Evolutionary conservation across 1,140 invertebrate species (phyloP), one percentile per base, ranked within the genome.

Genomic region (Scaptomyza graminum): DNA sequence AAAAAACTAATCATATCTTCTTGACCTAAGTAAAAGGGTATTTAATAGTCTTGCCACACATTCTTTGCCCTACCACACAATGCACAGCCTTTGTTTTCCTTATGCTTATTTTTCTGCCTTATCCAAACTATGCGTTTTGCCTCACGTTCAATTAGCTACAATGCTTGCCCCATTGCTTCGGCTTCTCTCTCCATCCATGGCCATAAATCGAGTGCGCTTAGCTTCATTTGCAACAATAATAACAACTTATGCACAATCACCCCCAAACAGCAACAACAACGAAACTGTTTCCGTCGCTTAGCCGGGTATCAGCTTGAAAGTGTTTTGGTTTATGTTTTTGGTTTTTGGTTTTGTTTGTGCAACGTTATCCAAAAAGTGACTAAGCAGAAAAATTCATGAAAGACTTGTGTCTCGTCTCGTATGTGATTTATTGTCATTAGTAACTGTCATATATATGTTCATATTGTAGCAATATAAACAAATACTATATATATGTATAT

Each of bases 71-170:
- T 6, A 31, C 28, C 28, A 31, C 16, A 70, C 67, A 70, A 64
- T 64, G 67, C 34, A 22, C 9, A 25, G 61, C 37, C 67, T 43
- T 70, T 70, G 67, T 70, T 69, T 62, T 59, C 15, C 5, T 3
- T 51, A 22, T 16, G 9, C 16, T 39, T 39, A 2, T 37, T 37
- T 39, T 12, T 12, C 1, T 7, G 28, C 5, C 28, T 71, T 59
- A 66, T 66, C 62, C 68, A 65, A 66, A 51, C 54, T 66, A 13
- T 44, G 47, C 62, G 62, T 8, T 39, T 28, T 25, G 25, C 51
- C 72, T 51, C 77, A 76, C 66, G 66, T 72, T 67, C 77, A 80
- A 76, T 80, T 76, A 80, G 66, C 39, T 65, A 62, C 59, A 54
- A 46, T 31, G 5, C 5, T 31, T 31, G 28, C 43, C 25, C 49